These are phyloP conservation scores for Drosophila pruinosa DNA, from an alignment of 1,140 invertebrate genomes.

Conservation along the genomic window DNA sequence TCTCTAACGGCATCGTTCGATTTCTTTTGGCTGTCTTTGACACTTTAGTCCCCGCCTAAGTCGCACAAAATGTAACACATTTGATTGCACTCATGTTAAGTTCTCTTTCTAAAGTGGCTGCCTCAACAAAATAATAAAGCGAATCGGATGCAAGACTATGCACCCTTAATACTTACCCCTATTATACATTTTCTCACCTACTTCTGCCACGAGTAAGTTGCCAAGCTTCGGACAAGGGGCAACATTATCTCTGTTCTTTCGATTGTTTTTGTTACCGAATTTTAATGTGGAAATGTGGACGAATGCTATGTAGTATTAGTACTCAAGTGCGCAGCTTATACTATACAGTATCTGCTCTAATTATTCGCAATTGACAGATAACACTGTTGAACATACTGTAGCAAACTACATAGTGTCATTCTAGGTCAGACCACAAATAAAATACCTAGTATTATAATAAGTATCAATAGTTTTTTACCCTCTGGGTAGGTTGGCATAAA, in stretches of 20 bases:
- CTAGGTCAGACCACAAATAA: too few species aligned
- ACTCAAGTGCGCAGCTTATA: neutral
- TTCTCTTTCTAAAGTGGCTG: slow-evolving; percentile 75
- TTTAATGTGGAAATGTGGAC: neutral
- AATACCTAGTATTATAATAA: too few species aligned
- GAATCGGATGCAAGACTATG: slow-evolving; percentile 47
- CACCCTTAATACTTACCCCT: neutral
- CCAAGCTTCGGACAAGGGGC: slow-evolving; percentile 43
- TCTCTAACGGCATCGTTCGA: neutral
- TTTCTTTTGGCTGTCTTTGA: slow-evolving; percentile 60
- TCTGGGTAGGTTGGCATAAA: too few species aligned
- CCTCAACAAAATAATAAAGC: slow-evolving; percentile 47
- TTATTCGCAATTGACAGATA: neutral
- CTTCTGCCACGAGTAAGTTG: neutral
- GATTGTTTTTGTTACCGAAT: slow-evolving; percentile 1
- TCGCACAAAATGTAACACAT: slow-evolving; percentile 79
- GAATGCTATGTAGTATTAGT: neutral
- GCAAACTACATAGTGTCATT: neutral
- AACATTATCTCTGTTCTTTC: slow-evolving; percentile 26
- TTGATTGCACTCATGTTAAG: slow-evolving; percentile 79
- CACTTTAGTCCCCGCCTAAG: slow-evolving; percentile 72
- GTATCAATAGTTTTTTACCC: too few species aligned
- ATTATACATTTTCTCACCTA: neutral
- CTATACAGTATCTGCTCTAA: neutral
- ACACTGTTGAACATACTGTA: neutral